Conservation (phyloP, 37 sponge, comb jelly and placozoan genomes). For the Amphimedon queenslandica region DNA sequence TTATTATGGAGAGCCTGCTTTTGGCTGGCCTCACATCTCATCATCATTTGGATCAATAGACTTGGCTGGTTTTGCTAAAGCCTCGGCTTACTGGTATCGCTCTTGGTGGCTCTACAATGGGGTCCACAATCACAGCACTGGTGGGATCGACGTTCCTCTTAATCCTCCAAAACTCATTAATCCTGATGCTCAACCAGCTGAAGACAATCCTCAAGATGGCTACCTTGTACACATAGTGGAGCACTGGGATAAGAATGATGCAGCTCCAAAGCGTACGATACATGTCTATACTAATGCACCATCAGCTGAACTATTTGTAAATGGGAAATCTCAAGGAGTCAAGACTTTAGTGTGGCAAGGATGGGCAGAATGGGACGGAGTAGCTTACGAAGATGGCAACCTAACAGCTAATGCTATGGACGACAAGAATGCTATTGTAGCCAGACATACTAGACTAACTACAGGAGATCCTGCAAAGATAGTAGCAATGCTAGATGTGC, state of each 20-base stretch:
- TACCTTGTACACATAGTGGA: too few relatives aligned
- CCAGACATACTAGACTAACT: conserved; percentile 30
- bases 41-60: conserved; percentile 57
- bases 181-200: conserved; percentile 8
- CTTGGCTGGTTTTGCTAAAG: conserved; percentile 56
- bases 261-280: conserved; percentile 18
- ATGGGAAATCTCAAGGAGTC: conserved; percentile 39
- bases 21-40: conserved; percentile 45
- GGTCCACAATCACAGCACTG: neutral
- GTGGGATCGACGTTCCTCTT: conserved; percentile 20
- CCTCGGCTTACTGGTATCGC: too few relatives aligned
- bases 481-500: conserved; percentile 17
- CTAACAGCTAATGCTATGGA: conserved; percentile 27
- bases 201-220: conserved; percentile 17
- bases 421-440: conserved; percentile 3
- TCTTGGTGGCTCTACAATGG: too few relatives aligned
- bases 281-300: conserved; percentile 59
- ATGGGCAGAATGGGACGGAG: conserved; percentile 35
- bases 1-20: conserved; percentile 51
- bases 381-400: conserved; percentile 25
- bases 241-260: too few relatives aligned
- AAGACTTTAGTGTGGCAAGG: conserved; percentile 28
- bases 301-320: conserved; percentile 31
- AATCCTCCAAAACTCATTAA: conserved; percentile 24
- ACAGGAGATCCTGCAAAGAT: conserved; percentile 16